A percentile compares a stretch with the other conserved stretches of the same genome.
phyloP scores from a whole-genome alignment of 2,113 vertebrate genomes.

The Rutilus rutilus region DNA sequence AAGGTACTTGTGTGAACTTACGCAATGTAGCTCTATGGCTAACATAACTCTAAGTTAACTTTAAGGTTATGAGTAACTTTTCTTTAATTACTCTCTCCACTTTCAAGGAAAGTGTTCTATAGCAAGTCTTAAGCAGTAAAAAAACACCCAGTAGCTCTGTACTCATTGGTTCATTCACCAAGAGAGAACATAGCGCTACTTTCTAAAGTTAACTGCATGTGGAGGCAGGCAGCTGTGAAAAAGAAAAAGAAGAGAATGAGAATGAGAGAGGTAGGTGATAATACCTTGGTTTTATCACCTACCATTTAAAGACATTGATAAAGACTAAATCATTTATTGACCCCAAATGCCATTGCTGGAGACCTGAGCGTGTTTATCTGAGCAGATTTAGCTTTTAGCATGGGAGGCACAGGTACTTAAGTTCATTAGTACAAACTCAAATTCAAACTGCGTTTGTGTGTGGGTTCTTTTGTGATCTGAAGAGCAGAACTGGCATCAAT shows the following conservation, averaged over 20 bases:
- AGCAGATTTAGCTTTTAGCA: neutral
- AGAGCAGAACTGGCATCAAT: neutral
- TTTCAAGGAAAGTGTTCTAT: neutral
- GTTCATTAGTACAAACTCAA: neutral
- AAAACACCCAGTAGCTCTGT: neutral
- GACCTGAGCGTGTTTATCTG: neutral
- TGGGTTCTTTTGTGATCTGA: neutral
- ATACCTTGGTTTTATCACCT: neutral
- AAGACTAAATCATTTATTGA: neutral
- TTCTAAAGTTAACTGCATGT: constrained; percentile 32
- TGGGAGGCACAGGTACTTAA: neutral
- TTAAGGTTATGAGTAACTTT: neutral
- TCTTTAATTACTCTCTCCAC: neutral
- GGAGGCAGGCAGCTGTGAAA: constrained; percentile 20
- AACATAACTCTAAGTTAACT: neutral
- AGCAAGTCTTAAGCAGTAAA: neutral
- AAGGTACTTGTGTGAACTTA: neutral
- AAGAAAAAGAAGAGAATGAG: neutral
- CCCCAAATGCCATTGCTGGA: neutral
- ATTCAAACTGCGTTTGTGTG: neutral
- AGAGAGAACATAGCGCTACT: neutral
- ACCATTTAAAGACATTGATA: neutral
- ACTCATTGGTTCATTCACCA: neutral
- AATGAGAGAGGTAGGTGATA: constrained; percentile 1
- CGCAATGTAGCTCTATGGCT: neutral